Evolutionary conservation across 2,797 vertebrate genomes (phyloP), one percentile per base, ranked within the genome.

Genomic region (Epinephelus awoara): DNA sequence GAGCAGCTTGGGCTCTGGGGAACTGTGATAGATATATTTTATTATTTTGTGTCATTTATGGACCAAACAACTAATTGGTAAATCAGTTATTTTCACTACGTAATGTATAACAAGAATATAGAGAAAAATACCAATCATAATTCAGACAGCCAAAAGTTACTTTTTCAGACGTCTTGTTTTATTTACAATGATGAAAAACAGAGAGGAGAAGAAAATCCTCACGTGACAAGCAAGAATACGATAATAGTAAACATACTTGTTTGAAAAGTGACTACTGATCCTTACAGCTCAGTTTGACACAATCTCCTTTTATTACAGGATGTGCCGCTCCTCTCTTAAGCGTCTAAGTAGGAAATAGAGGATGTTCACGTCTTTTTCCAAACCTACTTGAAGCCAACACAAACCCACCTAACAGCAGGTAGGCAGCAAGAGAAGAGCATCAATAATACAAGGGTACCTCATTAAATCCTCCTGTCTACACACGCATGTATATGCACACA

Each of bases 381-480:
- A 56, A 62, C 19, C 55, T 42, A 46, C 63, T 44, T 15, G 21
- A 72, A 62, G 49, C 62, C 67, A 59, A 80, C 67, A 72, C 55
- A 64, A 83, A 47, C 73, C 77, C 34, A 65, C 87, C 88, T 85
- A 91, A 94, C 96, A 96, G 72, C 95, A 95, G 94, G 94, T 93
- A 92, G 93, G 92, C 89, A 93, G 89, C 75, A 71, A 80, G 51
- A 72, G 71, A 85, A 46, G 79, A 77, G 83, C 92, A 95, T 97
- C 91, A 97, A 96, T 96, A 96, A 97, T 95, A 94, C 85, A 97
- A 83, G 72, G 74, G 72, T 21, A 81, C 79, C 91, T 93, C 92
- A 94, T 96, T 94, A 89, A 89, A 85, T 88, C 91, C 84, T 82
- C 50, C 80, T 68, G 82, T 89, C 91, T 80, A 67, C 89, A 89